Evolutionary conservation across 2,113 vertebrate genomes (phyloP), one percentile per base, ranked within the genome.

Genomic region (Ceyx margarethae): DNA sequence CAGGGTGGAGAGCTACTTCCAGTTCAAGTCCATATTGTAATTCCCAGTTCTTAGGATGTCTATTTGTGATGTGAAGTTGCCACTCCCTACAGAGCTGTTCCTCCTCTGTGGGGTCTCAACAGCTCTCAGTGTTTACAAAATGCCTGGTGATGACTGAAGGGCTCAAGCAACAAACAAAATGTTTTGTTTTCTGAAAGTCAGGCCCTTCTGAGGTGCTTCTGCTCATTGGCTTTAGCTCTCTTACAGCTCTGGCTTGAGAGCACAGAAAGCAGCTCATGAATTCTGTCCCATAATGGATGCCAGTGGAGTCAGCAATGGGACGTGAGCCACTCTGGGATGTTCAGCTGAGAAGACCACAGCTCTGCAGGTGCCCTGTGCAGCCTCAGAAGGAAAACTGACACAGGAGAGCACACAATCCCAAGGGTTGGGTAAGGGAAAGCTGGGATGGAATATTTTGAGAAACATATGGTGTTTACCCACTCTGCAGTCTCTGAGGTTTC

Each of bases 111-210:
- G 58, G 29, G 37, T 13, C 61, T 71, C 33, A 87, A 74, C 25
- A 66, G 28, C 61, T 86, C 77, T 40, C 6, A 87, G 87, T 37
- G 73, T 89, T 92, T 78, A 94, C 77, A 66, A 42, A 58, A 69
- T 37, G 81, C 81, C 81, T 89, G 61, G 46, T 33, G 57, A 69
- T 31, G 18, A 23, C 51, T 62, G 61, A 53, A 81, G 61, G 3
- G 1, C 40, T 75, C 65, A 25, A 42, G 74, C 46, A 13, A 22
- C 48, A 78, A 71, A 74, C 31, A 33, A 58, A 77, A 81, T 37
- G 25, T 31, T 87, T 25, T 62, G 0, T 37, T 86, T 86, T 66
- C 77, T 35, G 40, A 58, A 54, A 46, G 31, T 42, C 46, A 61
- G 42, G 10, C 28, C 26, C 31, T 93, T 51, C 42, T 62, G 23